Evolutionary conservation across 2,888 invertebrate species (phyloP).

Genomic region (Chorisops tibialis): DNA sequence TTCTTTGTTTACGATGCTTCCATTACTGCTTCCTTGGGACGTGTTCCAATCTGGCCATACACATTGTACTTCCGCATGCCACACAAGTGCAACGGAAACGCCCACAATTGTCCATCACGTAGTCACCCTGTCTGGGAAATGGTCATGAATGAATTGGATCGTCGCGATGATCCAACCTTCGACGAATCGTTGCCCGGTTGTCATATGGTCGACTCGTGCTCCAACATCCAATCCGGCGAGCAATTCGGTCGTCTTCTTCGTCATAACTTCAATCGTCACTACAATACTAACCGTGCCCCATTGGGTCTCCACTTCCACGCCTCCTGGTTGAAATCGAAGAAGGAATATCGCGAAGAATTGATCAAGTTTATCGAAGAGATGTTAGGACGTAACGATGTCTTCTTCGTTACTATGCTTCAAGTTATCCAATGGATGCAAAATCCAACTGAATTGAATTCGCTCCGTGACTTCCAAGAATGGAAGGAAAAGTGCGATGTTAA

Average conservation of each 20-base stretch:
- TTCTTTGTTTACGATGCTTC: constrained; percentile 94
- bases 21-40: constrained; percentile 82
- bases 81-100: constrained; percentile 91
- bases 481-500: constrained; percentile 93
- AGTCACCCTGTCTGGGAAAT: constrained; percentile 95
- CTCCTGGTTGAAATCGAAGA: constrained; percentile 91
- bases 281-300: constrained; percentile 89
- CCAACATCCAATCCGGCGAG: constrained; percentile 86
- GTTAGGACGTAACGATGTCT: constrained; percentile 83
- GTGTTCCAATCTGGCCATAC: constrained; percentile 96
- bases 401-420: constrained; percentile 86
- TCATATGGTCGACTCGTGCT: constrained; percentile 92
- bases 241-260: constrained; percentile 85
- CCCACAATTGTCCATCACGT: constrained; percentile 86
- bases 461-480: constrained; percentile 92
- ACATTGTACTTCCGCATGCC: constrained; percentile 96
- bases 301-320: constrained; percentile 92
- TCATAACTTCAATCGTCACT: constrained; percentile 93
- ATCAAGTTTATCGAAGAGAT: constrained; percentile 93
- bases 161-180: constrained; percentile 89
- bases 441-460: constrained; percentile 79
- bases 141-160: constrained; percentile 92
- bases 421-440: constrained; percentile 97
- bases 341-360: constrained; percentile 86
- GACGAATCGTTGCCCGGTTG: constrained; percentile 92